phyloP scores from a whole-genome alignment of 2,113 vertebrate species.

The Raphicerus campestris region DNA sequence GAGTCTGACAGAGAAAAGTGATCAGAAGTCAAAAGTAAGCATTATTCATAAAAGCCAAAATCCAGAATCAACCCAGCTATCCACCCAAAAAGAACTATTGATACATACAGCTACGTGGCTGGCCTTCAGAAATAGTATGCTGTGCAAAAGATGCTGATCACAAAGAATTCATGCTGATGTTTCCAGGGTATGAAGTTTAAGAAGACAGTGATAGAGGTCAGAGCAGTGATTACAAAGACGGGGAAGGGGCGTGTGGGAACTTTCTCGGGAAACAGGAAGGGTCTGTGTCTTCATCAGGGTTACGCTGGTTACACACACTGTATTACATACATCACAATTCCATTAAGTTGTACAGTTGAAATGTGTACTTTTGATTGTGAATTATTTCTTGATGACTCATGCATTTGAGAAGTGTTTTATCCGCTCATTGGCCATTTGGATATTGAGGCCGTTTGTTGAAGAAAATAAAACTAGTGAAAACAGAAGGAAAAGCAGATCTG shows the following conservation, averaged over 20 bases:
- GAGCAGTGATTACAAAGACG: not conserved
- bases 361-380: not conserved
- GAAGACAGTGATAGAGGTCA: not conserved
- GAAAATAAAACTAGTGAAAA: slow-evolving; percentile 31
- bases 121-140: not conserved
- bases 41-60: slow-evolving; percentile 21
- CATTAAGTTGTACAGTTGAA: not conserved
- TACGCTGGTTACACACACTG: not conserved
- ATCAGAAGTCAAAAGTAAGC: not conserved
- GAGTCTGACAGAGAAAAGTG: not conserved
- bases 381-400: slow-evolving; percentile 3
- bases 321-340: not conserved
- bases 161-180: not conserved
- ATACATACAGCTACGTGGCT: not conserved
- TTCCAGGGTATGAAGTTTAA: not conserved
- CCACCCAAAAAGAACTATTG: not conserved
- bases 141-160: not conserved
- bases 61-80: not conserved
- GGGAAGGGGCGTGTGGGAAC: not conserved
- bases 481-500: not conserved
- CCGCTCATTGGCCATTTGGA: not conserved
- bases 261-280: not conserved
- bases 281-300: not conserved
- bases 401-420: not conserved
- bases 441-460: not conserved